Base-by-base conservation (phyloP, 2,888 invertebrate species). In the Gandaritis pyraliata region DNA sequence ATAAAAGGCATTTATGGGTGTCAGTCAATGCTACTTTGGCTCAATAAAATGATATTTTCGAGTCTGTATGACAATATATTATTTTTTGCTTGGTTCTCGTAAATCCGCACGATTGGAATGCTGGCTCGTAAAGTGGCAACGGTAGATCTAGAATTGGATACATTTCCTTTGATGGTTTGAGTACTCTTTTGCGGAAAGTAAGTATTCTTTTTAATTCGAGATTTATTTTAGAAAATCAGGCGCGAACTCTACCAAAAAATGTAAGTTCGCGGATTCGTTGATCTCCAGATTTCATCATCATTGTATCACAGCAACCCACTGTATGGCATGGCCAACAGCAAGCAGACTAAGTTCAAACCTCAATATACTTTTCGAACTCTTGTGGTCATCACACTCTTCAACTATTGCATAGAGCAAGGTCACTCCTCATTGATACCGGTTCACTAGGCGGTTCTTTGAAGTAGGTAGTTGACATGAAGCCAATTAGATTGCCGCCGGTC, bases 41-140 rank as follows among this genome's bases (percentile, higher is more conserved):
- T 46, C 46, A 66, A 66, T 64, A 63, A 64, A 65, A 57, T 51
- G 15, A 61, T 64, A 67, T 69, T 67, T 65, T 56, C 47, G n/a
- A n/a, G n/a, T n/a, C n/a, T n/a, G 65, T 56, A 57, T 60, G 61
- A 67, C 61, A 64, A 65, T 43, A 54, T 49, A 57, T 69, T 54
- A 45, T 49, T 57, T 59, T 47, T 52, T n/a, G 39, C 33, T 33
- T 4, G 36, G 51, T 60, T 55, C 43, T 46, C 43, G 15, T 54
- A 52, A 53, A 51, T 18, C 36, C 43, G 36, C n/a, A 29, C 46
- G 12, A 23, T 52, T 55, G 18, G 10, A 8, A 33, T 11, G 13
- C 33, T 23, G 33, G 39, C n/a, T 5, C 39, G 39, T 39, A 39
- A 39, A 39, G 2, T 39, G 39, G 23, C 23, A 39, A n/a, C 2